A percentile compares a stretch with the other conserved stretches of the same genome.
Conservation (phyloP, 2,113 vertebrate species). For the Aegotheles bennettii region DNA sequence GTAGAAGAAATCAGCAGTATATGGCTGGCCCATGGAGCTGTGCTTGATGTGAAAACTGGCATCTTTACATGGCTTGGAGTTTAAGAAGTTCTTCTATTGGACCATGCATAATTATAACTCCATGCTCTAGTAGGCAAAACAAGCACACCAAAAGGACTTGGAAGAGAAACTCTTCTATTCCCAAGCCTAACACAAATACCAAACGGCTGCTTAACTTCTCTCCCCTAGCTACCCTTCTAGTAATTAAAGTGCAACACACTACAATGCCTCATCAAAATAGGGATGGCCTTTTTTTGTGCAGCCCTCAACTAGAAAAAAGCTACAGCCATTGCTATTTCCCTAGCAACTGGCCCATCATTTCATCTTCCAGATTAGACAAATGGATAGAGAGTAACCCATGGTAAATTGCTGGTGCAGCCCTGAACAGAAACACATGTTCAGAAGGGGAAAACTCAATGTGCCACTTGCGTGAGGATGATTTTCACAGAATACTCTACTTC, state of each 20-base stretch:
- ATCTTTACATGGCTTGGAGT: not conserved
- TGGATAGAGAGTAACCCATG: not conserved
- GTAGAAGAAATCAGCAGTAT: rapidly evolving
- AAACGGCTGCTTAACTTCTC: not conserved
- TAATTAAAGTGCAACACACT: not conserved
- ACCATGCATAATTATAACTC: not conserved
- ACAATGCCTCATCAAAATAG: rapidly evolving
- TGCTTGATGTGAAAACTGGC: not conserved
- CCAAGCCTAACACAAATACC: not conserved
- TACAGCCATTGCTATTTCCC: not conserved
- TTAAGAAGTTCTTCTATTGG: not conserved
- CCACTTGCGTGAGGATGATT: not conserved
- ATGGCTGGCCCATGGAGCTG: not conserved
- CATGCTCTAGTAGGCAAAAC: not conserved
- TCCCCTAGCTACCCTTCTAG: not conserved
- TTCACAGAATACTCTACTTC: not conserved
- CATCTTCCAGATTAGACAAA: not conserved
- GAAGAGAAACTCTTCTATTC: not conserved
- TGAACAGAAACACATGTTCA: not conserved
- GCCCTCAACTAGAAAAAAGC: not conserved
- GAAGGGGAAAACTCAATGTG: not conserved
- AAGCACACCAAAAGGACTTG: not conserved
- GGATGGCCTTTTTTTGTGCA: not conserved
- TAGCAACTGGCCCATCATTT: not conserved
- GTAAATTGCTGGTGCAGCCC: not conserved